phyloP scores from a whole-genome alignment of 2,888 invertebrate genomes.

The Philereme transversata region DNA sequence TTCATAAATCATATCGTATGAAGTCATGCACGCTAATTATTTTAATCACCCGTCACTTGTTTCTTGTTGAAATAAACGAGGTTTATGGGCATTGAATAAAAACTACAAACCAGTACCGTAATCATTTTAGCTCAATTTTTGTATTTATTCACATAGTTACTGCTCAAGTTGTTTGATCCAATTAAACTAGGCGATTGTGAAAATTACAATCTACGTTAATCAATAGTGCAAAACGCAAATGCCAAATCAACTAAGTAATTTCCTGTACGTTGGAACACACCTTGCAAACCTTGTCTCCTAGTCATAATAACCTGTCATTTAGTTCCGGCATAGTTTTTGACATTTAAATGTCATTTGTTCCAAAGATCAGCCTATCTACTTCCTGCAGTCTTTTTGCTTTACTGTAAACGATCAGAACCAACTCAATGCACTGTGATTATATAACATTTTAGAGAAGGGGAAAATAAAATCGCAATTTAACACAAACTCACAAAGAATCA shows the following conservation, averaged over 20 bases:
- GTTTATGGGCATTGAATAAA: background rate
- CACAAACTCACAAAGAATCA: no score
- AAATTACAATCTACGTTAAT: no score
- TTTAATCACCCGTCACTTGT: constrained; percentile 22
- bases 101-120: no score
- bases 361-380: constrained; percentile 40
- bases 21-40: constrained; percentile 17
- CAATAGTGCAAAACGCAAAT: background rate
- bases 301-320: constrained; percentile 7
- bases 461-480: no score
- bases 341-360: constrained; percentile 57
- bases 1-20: constrained; percentile 23
- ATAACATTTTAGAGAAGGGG: no score
- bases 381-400: constrained; percentile 35
- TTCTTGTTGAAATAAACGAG: constrained; percentile 5
- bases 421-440: no score
- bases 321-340: constrained; percentile 51
- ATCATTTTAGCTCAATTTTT: no score
- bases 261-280: background rate
- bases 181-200: no score
- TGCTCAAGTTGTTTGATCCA: no score
- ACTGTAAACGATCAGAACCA: background rate
- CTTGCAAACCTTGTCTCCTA: constrained; percentile 1
- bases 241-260: background rate
- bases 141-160: no score